Evolutionary conservation across 2,797 vertebrate genomes (phyloP).

Genomic region (Molothrus ater): DNA sequence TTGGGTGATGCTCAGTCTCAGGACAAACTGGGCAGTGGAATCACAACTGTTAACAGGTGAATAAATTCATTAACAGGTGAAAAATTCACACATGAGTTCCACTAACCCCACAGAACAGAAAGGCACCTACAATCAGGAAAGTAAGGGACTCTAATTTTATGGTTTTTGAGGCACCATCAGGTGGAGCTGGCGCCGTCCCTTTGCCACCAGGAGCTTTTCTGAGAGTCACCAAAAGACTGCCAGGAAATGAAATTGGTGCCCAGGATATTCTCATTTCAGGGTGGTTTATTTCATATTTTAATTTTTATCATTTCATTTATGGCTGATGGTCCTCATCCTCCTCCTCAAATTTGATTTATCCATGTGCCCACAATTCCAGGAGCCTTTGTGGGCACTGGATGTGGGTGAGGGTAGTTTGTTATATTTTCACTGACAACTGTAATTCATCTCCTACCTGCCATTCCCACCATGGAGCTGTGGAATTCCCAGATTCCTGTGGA

Average conservation of each 20-base stretch:
- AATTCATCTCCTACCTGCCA: background rate
- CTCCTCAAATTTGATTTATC: background rate
- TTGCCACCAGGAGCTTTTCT: background rate
- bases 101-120: background rate
- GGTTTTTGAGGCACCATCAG: background rate
- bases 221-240: accelerated
- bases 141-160: background rate
- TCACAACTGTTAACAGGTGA: background rate
- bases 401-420: background rate
- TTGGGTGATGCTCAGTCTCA: background rate
- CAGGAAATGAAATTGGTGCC: background rate
- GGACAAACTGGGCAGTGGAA: background rate
- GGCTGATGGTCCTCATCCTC: accelerated
- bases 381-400: background rate
- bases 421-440: background rate
- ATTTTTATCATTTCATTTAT: background rate
- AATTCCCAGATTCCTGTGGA: background rate
- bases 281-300: background rate
- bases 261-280: background rate
- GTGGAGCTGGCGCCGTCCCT: background rate
- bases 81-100: accelerated
- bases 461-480: background rate
- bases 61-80: background rate
- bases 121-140: background rate
- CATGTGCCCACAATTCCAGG: background rate